Evolutionary conservation across 2,888 invertebrate genomes (phyloP).

Genomic region (Sialis lutaria): DNA sequence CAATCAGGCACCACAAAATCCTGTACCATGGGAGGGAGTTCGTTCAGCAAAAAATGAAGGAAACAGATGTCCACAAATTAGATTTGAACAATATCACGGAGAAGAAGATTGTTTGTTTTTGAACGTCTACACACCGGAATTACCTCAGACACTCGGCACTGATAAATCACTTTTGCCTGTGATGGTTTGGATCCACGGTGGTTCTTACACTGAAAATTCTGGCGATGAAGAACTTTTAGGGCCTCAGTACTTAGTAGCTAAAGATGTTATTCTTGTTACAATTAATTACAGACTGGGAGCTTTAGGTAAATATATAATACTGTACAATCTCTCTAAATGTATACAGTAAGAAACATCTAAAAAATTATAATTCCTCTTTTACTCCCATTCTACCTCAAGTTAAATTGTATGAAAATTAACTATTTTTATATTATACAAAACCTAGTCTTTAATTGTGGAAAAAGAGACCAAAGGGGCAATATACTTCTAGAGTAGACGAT

Average conservation of each 20-base stretch:
- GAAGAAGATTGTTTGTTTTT: slow-evolving; percentile 4
- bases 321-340: too few relatives aligned
- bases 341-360: too few relatives aligned
- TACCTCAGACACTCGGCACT: not conserved
- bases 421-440: too few relatives aligned
- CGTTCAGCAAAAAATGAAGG: slow-evolving; percentile 1
- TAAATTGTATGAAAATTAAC: too few relatives aligned
- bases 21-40: slow-evolving; percentile 3
- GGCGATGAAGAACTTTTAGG: not conserved
- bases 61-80: not conserved
- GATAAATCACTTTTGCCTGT: not conserved
- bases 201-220: not conserved
- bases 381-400: too few relatives aligned
- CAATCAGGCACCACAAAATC: slow-evolving; percentile 1
- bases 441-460: too few relatives aligned
- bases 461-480: too few relatives aligned
- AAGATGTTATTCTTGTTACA: slow-evolving; percentile 1
- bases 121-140: slow-evolving; percentile 3
- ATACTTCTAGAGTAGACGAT: too few relatives aligned
- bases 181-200: slow-evolving; percentile 1
- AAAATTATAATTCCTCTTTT: too few relatives aligned
- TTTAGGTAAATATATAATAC: not conserved
- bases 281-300: not conserved
- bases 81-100: not conserved
- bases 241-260: not conserved